Evolutionary conservation across 2,888 invertebrate species (phyloP).

Genomic region (Xanthorhoe designata): DNA sequence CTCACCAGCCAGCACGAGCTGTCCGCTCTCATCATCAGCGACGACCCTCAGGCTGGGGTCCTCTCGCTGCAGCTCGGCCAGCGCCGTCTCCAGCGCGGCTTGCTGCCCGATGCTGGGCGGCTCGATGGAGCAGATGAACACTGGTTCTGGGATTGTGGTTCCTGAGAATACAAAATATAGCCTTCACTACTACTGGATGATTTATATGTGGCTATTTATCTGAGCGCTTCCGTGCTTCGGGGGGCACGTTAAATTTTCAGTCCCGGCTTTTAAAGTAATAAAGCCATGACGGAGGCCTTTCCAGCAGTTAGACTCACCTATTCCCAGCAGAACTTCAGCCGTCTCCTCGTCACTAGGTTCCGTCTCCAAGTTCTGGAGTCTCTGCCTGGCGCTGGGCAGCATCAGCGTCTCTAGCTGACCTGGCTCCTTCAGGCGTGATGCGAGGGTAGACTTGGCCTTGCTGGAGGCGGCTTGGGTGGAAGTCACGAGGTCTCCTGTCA

Average conservation of each 20-base stretch:
- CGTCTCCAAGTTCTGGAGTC: constrained; percentile 59
- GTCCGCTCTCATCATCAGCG: constrained; percentile 92
- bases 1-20: constrained; percentile 92
- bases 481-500: constrained; percentile 91
- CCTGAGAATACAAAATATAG: constrained; percentile 61
- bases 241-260: no score
- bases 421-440: constrained; percentile 51
- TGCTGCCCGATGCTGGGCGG: constrained; percentile 93
- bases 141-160: constrained; percentile 94
- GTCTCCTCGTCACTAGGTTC: constrained; percentile 59
- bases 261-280: no score
- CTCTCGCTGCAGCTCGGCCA: constrained; percentile 92
- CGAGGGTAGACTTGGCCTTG: constrained; percentile 83
- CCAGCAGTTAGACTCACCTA: constrained; percentile 57
- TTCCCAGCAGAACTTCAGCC: constrained; percentile 69
- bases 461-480: constrained; percentile 83
- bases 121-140: constrained; percentile 98
- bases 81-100: constrained; percentile 91
- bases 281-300: not conserved
- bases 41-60: constrained; percentile 95
- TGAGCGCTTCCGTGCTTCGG: no score
- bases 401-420: constrained; percentile 53
- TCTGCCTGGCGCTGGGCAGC: constrained; percentile 64
- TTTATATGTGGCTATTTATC: no score
- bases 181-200: no score